A percentile compares a stretch with the other conserved stretches of the same genome.
Conservation (phyloP, 2,797 vertebrate genomes). For the Enteromius trimaculatus region DNA sequence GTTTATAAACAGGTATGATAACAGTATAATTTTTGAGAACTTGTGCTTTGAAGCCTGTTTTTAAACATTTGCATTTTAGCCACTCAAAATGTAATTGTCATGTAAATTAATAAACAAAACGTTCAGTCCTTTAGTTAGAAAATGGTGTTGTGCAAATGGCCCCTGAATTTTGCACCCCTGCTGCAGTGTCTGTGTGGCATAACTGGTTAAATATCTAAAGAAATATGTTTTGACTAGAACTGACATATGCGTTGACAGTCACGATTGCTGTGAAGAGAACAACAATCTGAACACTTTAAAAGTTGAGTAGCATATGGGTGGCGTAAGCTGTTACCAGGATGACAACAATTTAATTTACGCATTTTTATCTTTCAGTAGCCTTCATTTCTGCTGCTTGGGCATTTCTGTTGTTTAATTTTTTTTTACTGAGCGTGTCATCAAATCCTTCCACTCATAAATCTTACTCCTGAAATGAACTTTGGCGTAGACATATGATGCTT, state of each 20-base stretch:
- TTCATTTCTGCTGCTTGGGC: background rate
- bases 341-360: background rate
- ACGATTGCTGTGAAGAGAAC: background rate
- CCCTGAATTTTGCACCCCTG: background rate
- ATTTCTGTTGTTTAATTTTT: background rate
- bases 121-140: background rate
- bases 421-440: background rate
- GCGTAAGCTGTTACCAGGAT: background rate
- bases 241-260: background rate
- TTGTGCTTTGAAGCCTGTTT: background rate
- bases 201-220: background rate
- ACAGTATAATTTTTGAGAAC: background rate
- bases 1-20: background rate
- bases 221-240: constrained; percentile 2
- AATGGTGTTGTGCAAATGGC: background rate
- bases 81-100: background rate
- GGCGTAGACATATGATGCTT: background rate
- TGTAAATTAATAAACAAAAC: too few species aligned
- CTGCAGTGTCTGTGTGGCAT: background rate
- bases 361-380: background rate
- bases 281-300: background rate
- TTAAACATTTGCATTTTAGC: background rate
- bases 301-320: background rate
- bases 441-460: background rate
- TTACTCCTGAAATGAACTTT: background rate